phyloP scores from a whole-genome alignment of 2,113 vertebrate species.

The Labrus mixtus region DNA sequence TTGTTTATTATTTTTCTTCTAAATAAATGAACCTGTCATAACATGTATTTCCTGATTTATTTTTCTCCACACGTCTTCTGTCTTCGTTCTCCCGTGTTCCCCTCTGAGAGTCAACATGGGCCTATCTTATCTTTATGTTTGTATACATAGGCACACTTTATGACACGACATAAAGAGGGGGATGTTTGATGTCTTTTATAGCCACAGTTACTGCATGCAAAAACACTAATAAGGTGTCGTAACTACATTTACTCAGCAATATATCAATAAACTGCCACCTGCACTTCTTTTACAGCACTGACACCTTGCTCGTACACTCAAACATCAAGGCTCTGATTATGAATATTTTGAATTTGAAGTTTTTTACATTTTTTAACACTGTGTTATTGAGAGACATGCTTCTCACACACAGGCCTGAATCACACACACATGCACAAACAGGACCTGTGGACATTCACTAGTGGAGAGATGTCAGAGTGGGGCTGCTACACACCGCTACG shows the following conservation, averaged over 20 bases:
- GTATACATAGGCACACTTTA: not conserved
- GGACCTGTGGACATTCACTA: no score
- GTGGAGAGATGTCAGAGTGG: no score
- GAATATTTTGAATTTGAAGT: not conserved
- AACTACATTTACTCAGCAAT: not conserved
- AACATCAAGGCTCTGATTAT: not conserved
- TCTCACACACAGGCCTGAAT: no score
- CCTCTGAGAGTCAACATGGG: not conserved
- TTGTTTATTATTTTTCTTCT: no score
- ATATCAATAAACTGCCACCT: not conserved
- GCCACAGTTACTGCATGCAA: not conserved
- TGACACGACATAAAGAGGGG: not conserved
- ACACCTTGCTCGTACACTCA: not conserved
- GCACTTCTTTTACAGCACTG: not conserved
- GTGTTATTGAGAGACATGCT: no score
- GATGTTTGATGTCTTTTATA: not conserved
- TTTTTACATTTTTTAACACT: no score
- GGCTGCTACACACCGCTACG: no score
- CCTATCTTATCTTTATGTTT: not conserved
- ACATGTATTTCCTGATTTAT: no score
- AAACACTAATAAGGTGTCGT: not conserved
- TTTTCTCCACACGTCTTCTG: no score
- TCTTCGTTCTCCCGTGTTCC: no score
- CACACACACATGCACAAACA: no score
- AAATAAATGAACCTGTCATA: no score